Conservation (phyloP, 1,140 invertebrate genomes). For the Lepidurus apus region DNA sequence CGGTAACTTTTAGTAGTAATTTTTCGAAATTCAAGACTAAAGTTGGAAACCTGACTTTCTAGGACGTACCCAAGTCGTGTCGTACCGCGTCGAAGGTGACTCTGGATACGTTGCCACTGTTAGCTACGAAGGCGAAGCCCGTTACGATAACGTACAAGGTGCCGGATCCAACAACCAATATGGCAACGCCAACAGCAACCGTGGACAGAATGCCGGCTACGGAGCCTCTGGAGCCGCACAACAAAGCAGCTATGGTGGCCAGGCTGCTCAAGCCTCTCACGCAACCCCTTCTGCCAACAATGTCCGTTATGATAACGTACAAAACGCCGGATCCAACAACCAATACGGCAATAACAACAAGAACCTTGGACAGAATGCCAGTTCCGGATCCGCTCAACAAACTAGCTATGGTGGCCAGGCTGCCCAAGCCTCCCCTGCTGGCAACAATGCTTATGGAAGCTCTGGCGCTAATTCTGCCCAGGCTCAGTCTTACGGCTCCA, state of each 20-base stretch:
- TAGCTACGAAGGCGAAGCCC: slow-evolving; percentile 9
- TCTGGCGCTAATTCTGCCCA: not conserved
- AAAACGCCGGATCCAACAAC: too few relatives aligned
- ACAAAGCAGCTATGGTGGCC: not conserved
- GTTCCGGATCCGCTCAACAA: not conserved
- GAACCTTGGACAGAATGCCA: too few relatives aligned
- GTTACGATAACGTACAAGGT: not conserved
- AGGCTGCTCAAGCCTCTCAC: not conserved
- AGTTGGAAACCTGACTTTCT: slow-evolving; percentile 28
- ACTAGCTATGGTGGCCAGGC: not conserved
- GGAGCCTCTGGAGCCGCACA: not conserved
- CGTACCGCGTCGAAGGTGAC: slow-evolving; percentile 36
- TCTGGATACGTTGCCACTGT: slow-evolving; percentile 19
- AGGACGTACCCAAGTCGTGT: slow-evolving; percentile 39
- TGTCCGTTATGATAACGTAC: not conserved
- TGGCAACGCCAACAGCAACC: not conserved
- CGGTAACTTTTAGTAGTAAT: not conserved
- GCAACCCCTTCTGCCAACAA: not conserved
- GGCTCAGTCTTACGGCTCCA: not conserved
- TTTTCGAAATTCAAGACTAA: not conserved
- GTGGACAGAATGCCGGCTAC: not conserved
- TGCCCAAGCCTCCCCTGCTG: not conserved
- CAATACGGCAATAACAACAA: not conserved
- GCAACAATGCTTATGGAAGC: not conserved
- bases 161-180: not conserved